Evolutionary conservation across 2,113 vertebrate species (phyloP).

Genomic region (Sarotherodon lohbergeri): DNA sequence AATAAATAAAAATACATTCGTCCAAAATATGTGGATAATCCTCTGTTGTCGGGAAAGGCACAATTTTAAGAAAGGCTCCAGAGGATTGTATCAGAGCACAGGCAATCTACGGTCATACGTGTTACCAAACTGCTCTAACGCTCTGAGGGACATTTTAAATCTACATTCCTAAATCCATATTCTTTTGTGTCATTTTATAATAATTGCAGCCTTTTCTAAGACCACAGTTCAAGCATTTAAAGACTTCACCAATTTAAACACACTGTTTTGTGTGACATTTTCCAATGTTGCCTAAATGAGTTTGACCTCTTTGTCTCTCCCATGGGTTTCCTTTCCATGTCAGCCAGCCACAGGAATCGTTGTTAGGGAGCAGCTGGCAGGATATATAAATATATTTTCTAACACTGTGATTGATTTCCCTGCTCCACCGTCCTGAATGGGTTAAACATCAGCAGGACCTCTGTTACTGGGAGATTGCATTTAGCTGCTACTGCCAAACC

Average conservation of each 20-base stretch:
- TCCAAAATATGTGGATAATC: not conserved
- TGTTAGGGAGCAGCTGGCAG: slow-evolving; percentile 24
- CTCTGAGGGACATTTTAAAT: not conserved
- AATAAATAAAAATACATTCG: not conserved
- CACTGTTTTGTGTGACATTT: slow-evolving; percentile 22
- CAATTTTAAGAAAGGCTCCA: not conserved
- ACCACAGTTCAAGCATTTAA: not conserved
- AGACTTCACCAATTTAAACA: slow-evolving; percentile 5
- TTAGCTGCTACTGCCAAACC: slow-evolving; percentile 61
- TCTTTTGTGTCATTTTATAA: not conserved
- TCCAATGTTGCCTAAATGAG: slow-evolving; percentile 27
- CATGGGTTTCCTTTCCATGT: slow-evolving; percentile 31
- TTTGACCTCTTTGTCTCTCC: slow-evolving; percentile 34
- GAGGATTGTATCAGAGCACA: not conserved
- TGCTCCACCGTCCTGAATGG: slow-evolving; percentile 35
- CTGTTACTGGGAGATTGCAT: slow-evolving; percentile 59
- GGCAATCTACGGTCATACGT: not conserved
- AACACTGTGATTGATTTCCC: slow-evolving; percentile 52
- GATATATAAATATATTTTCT: slow-evolving; percentile 3
- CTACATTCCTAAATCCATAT: not conserved
- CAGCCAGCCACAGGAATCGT: not conserved
- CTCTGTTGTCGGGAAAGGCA: not conserved
- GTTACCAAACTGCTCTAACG: not conserved
- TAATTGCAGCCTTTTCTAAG: not conserved
- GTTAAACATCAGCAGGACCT: slow-evolving; percentile 62